Percentiles rank a stretch among this genome's conserved stretches.
Conservation (phyloP, 2,888 invertebrate genomes). For the Lasioglossum zephyrum region DNA sequence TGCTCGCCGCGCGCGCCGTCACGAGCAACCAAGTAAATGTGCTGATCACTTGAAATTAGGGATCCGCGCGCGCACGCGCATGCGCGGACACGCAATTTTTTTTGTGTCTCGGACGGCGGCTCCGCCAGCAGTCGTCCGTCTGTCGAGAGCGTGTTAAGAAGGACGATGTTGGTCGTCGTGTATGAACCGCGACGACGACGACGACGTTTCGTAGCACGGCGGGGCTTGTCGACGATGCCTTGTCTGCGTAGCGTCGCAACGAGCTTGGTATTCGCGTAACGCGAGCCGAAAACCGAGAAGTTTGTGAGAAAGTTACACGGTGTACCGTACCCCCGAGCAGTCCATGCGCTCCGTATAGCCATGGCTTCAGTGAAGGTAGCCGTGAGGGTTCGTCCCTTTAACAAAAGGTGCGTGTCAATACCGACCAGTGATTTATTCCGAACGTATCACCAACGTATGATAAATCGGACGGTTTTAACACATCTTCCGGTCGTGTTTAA, state of each 20-base stretch:
- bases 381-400: conserved; percentile 95
- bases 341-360: conserved; percentile 75
- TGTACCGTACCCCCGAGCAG: conserved; percentile 41
- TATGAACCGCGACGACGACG: conserved; percentile 61
- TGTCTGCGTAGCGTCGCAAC: conserved; percentile 32
- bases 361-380: conserved; percentile 98
- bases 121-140: conserved; percentile 64
- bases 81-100: conserved; percentile 63
- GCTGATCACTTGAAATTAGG: conserved; percentile 64
- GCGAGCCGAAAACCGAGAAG: conserved; percentile 26
- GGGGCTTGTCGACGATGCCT: conserved; percentile 50
- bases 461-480: background rate
- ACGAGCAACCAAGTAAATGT: conserved; percentile 44
- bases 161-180: conserved; percentile 60
- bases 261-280: conserved; percentile 50
- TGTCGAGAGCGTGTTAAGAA: conserved; percentile 55
- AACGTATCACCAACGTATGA: background rate
- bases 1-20: conserved; percentile 3
- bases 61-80: conserved; percentile 61
- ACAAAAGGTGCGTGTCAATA: conserved; percentile 88
- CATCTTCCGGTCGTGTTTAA: background rate
- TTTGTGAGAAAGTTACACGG: conserved; percentile 28
- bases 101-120: conserved; percentile 55
- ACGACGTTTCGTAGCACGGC: conserved; percentile 54
- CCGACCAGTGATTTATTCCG: conserved; percentile 39